Conservation (phyloP, 1,140 invertebrate genomes). For the Melitaea cinxia region DNA sequence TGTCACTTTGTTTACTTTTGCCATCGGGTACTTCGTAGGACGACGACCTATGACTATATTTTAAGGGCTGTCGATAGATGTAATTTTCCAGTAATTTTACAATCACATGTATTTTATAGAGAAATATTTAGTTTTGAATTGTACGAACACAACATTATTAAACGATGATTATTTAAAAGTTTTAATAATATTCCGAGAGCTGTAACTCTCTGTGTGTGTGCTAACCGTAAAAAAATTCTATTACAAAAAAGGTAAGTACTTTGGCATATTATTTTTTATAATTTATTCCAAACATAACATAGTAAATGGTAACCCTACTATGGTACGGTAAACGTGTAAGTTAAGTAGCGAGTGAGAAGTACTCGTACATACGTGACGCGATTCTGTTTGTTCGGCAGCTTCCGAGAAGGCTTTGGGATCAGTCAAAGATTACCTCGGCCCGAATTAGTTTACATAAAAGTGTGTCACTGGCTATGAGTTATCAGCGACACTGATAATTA, state of each 20-base stretch:
- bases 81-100: slow-evolving; percentile 2
- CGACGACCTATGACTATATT: slow-evolving; percentile 58
- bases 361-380: slow-evolving; percentile 67
- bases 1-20: slow-evolving; percentile 78
- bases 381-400: slow-evolving; percentile 69
- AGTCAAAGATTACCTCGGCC: slow-evolving; percentile 43
- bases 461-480: slow-evolving; percentile 6
- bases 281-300: neutral
- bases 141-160: too few relatives aligned
- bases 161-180: too few relatives aligned
- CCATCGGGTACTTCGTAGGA: slow-evolving; percentile 58
- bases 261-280: neutral
- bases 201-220: too few relatives aligned
- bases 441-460: slow-evolving; percentile 25
- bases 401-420: slow-evolving; percentile 53
- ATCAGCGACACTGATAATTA: neutral
- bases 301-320: slow-evolving; percentile 42
- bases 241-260: too few relatives aligned
- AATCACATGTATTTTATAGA: too few relatives aligned
- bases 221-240: too few relatives aligned
- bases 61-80: slow-evolving; percentile 47
- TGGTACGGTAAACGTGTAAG: slow-evolving; percentile 70
- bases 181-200: too few relatives aligned
- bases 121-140: too few relatives aligned
- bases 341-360: slow-evolving; percentile 64